These are phyloP conservation scores for Bucorvus abyssinicus DNA, from an alignment of 2,797 vertebrate species.

Conservation along the genomic window DNA sequence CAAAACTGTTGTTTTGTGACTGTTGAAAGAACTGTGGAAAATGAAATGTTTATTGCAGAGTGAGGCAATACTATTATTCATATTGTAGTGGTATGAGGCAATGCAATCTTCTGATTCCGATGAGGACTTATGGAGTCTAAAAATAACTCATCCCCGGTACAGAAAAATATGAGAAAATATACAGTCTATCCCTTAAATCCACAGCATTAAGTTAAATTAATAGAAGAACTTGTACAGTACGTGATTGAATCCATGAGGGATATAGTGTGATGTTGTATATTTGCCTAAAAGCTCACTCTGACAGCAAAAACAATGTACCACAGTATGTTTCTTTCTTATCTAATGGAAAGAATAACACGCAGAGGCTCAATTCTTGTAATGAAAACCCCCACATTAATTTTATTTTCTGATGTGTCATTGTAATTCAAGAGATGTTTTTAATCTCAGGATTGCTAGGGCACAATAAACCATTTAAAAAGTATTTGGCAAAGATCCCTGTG, in stretches of 20 bases:
- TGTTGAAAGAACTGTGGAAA: not conserved
- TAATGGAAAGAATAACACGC: slow-evolving; percentile 82
- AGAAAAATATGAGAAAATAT: slow-evolving; percentile 48
- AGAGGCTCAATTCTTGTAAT: slow-evolving; percentile 80
- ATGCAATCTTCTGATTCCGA: not conserved
- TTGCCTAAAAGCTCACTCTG: slow-evolving; percentile 79
- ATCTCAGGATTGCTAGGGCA: slow-evolving; percentile 81
- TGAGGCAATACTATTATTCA: not conserved
- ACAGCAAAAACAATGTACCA: slow-evolving; percentile 76
- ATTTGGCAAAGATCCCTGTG: slow-evolving; percentile 77
- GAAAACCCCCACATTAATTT: slow-evolving; percentile 82
- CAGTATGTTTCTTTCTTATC: slow-evolving; percentile 73
- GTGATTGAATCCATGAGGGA: slow-evolving; percentile 68
- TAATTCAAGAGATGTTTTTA: slow-evolving; percentile 87
- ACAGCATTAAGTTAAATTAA: slow-evolving; percentile 61
- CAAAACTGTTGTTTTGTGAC: not conserved
- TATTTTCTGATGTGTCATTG: slow-evolving; percentile 84
- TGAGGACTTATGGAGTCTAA: slow-evolving; percentile 32
- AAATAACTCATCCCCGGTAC: slow-evolving; percentile 42
- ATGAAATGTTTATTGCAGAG: slow-evolving; percentile 13
- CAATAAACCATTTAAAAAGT: slow-evolving; percentile 82
- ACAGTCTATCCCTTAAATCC: slow-evolving; percentile 54
- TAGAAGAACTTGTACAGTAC: slow-evolving; percentile 55
- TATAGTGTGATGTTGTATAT: slow-evolving; percentile 76
- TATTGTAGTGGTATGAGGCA: not conserved